Conservation (phyloP, 37 sponge, comb jelly and placozoan genomes). For the Aplysina aerophoba region DNA sequence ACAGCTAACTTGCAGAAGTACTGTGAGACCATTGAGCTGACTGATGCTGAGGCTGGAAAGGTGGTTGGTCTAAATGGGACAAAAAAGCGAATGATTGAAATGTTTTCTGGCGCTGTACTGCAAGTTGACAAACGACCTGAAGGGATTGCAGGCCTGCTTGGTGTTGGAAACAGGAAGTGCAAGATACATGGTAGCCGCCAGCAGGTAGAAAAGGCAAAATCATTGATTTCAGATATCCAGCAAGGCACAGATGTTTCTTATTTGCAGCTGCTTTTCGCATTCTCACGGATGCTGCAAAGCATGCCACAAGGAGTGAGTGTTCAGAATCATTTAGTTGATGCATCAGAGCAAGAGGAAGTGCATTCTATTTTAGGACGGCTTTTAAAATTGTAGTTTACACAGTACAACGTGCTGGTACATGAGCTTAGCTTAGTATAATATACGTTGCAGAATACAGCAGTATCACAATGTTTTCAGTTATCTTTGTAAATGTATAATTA, state of each 20-base stretch:
- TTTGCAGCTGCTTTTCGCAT: neutral
- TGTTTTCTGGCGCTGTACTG: conserved; percentile 41
- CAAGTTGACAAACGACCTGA: conserved; percentile 9
- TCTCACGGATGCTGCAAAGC: neutral
- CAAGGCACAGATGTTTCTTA: conserved; percentile 8
- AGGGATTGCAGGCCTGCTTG: neutral
- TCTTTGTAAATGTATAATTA: too few species aligned
- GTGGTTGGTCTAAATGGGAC: conserved; percentile 46
- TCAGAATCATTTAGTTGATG: neutral
- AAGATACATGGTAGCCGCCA: conserved; percentile 37
- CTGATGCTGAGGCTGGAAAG: conserved; percentile 25
- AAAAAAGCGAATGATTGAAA: conserved; percentile 23
- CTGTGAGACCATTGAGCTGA: conserved; percentile 32
- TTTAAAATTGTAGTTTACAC: too few species aligned
- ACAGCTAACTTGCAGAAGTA: conserved; percentile 6
- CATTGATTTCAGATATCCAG: conserved; percentile 14
- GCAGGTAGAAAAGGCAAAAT: conserved; percentile 37
- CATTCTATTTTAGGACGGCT: neutral
- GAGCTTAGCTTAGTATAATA: too few species aligned
- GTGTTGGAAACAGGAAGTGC: conserved; percentile 10
- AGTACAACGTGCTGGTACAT: too few species aligned
- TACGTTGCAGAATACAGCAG: too few species aligned
- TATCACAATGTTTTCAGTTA: too few species aligned
- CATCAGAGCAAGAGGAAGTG: neutral
- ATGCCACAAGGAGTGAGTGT: conserved; percentile 19